phyloP scores from a whole-genome alignment of 2,888 invertebrate species.

The Ectobius pallidus region DNA sequence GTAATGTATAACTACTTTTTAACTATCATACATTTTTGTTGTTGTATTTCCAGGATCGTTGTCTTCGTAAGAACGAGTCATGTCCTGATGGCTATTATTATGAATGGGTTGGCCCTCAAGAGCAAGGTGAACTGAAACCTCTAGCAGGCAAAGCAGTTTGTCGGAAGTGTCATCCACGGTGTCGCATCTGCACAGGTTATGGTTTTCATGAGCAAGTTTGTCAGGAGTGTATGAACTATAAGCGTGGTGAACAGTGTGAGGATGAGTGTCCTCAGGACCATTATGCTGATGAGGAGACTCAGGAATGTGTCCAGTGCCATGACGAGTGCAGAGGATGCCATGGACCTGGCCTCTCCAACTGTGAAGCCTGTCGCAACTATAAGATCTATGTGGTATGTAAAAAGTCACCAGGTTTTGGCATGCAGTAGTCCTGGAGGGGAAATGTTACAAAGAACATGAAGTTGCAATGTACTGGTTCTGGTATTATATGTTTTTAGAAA shows the following conservation, averaged over 20 bases:
- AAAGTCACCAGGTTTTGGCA: too few relatives aligned
- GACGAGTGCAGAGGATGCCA: constrained; percentile 84
- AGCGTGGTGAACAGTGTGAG: constrained; percentile 87
- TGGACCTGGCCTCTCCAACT: constrained; percentile 78
- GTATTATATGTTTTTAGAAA: too few relatives aligned
- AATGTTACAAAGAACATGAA: too few relatives aligned
- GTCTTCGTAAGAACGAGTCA: constrained; percentile 78
- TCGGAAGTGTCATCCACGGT: constrained; percentile 87
- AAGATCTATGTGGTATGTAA: constrained; percentile 66
- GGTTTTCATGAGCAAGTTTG: constrained; percentile 88
- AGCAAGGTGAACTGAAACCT: constrained; percentile 72
- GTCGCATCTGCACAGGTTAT: constrained; percentile 86
- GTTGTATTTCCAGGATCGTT: constrained; percentile 67
- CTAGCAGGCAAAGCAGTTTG: constrained; percentile 87
- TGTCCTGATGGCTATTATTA: constrained; percentile 86
- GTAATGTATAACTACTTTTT: too few relatives aligned
- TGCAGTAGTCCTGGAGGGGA: too few relatives aligned
- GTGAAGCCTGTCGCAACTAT: constrained; percentile 76
- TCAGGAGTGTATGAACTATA: constrained; percentile 84
- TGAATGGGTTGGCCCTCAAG: constrained; percentile 76
- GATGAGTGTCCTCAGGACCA: constrained; percentile 86
- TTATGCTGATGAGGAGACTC: constrained; percentile 74
- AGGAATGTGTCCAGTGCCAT: constrained; percentile 67
- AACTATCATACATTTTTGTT: too few relatives aligned
- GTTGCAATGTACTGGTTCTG: too few relatives aligned